These are phyloP conservation scores for Caenorhabditis elegans DNA, from an alignment of 1,140 invertebrate genomes.

Conservation along the genomic window WBcel235 BX284604.4:7639001-7639500, in stretches of 20 bases:
- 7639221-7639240: conserved; percentile 48
- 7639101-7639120: background rate
- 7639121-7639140: conserved; percentile 26
- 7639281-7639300: background rate
- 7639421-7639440: conserved; percentile 35
- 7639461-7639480: conserved; percentile 35
- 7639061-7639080: conserved; percentile 2
- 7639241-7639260: conserved; percentile 35
- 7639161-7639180: conserved; percentile 33
- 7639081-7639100: background rate
- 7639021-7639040: background rate
- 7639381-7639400: conserved; percentile 47
- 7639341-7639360: conserved; percentile 34
- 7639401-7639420: conserved; percentile 45
- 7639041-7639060: background rate
- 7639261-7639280: conserved; percentile 44
- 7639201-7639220: conserved; percentile 40
- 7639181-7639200: conserved; percentile 19
- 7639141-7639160: conserved; percentile 35
- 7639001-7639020: conserved; percentile 25
- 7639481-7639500: background rate
- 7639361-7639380: conserved; percentile 38
- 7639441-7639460: conserved; percentile 39
- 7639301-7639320: background rate
- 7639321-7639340: conserved; percentile 39